Evolutionary conservation across 2,113 vertebrate species (phyloP).

Genomic region (Aspiorhynchus laticeps): DNA sequence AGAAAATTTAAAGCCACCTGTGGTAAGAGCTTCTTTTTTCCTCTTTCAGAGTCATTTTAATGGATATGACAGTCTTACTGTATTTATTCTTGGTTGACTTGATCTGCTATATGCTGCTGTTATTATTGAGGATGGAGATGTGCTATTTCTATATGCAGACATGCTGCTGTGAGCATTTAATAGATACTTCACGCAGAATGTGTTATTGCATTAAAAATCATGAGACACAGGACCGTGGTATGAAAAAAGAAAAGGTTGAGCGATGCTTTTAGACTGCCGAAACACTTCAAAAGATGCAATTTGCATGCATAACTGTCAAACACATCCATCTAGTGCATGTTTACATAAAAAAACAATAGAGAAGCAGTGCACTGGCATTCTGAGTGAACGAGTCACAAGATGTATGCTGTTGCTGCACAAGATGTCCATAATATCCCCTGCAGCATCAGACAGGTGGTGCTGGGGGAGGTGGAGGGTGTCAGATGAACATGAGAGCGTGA

Average conservation of each 20-base stretch:
- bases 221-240: no score
- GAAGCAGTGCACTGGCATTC: no score
- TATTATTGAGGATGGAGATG: not conserved
- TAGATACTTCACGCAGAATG: not conserved
- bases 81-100: not conserved
- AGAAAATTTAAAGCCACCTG: slow-evolving; percentile 74
- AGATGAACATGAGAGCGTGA: not conserved
- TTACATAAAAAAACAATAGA: no score
- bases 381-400: no score
- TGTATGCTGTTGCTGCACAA: no score
- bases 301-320: not conserved
- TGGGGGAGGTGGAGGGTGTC: not conserved
- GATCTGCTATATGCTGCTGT: not conserved
- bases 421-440: not conserved
- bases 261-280: not conserved
- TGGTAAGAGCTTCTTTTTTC: slow-evolving; percentile 69
- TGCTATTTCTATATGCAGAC: not conserved
- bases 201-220: not conserved
- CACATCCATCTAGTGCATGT: not conserved
- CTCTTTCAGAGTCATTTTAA: not conserved
- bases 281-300: not conserved
- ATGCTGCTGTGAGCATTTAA: not conserved
- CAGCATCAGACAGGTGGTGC: not conserved
- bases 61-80: not conserved
- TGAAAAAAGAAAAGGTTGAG: no score